Percentiles rank a stretch among this genome's conserved stretches.
Conservation (phyloP, 2,888 invertebrate genomes). For the Drosophila aldrichi region DNA sequence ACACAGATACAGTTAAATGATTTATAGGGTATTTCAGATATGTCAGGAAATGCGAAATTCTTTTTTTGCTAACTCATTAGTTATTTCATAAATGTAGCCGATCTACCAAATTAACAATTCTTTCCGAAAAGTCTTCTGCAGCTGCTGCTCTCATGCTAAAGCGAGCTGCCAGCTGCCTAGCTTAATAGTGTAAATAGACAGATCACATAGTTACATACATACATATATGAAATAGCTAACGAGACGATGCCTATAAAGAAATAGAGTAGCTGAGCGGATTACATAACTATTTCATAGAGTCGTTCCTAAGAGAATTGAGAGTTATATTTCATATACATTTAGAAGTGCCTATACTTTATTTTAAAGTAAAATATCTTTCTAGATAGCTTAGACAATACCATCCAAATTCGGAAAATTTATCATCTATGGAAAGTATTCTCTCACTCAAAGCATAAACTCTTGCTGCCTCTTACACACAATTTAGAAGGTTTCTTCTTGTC, state of each 20-base stretch:
- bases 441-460: neutral
- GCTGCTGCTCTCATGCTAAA: neutral
- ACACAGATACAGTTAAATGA: conserved; percentile 28
- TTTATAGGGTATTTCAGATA: conserved; percentile 3
- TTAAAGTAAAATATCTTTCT: too few species aligned
- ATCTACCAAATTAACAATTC: conserved; percentile 8
- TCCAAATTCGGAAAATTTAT: neutral
- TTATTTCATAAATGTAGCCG: conserved; percentile 1
- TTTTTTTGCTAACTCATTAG: neutral
- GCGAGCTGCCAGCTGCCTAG: neutral
- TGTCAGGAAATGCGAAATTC: neutral
- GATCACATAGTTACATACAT: neutral
- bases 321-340: too few species aligned
- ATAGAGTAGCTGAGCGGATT: neutral
- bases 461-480: neutral
- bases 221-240: neutral
- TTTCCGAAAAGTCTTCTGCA: neutral
- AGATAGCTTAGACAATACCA: too few species aligned
- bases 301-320: too few species aligned
- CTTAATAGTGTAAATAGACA: neutral
- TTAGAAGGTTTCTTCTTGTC: neutral
- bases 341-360: too few species aligned
- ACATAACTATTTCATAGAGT: too few species aligned
- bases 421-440: neutral
- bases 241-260: neutral